A percentile compares a stretch with the other conserved stretches of the same genome.
Evolutionary conservation across 2,888 invertebrate species (phyloP).

Genomic region (Agrochola lota): DNA sequence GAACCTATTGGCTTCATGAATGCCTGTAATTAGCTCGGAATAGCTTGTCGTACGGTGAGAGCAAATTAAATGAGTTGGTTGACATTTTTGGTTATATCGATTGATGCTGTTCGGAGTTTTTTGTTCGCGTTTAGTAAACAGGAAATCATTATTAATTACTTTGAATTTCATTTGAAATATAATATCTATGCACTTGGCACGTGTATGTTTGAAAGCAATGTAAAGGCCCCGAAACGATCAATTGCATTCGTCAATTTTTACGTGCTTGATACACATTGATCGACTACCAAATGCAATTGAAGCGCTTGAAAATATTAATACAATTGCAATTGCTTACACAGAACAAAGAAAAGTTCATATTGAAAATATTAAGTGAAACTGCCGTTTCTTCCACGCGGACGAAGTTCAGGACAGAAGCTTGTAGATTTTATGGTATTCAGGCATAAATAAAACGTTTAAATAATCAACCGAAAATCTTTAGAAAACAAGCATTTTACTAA

Average conservation of each 20-base stretch:
- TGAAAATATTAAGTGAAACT: not conserved
- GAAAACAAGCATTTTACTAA: not conserved
- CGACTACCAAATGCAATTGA: too few relatives aligned
- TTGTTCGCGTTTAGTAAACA: too few relatives aligned
- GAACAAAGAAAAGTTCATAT: not conserved
- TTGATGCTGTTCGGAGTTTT: not conserved
- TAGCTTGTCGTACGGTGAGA: not conserved
- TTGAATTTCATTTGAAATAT: too few relatives aligned
- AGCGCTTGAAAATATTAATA: too few relatives aligned
- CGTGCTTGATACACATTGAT: too few relatives aligned
- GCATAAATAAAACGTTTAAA: not conserved
- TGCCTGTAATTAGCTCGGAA: slow-evolving; percentile 52
- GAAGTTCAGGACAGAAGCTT: not conserved
- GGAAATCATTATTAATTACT: not conserved
- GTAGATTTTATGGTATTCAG: too few relatives aligned
- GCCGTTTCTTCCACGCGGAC: not conserved
- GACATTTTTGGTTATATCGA: not conserved
- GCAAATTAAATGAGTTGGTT: slow-evolving; percentile 4
- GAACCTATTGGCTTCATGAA: slow-evolving; percentile 23
- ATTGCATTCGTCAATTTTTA: too few relatives aligned
- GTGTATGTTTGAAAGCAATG: not conserved
- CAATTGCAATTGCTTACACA: not conserved
- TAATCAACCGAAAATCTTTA: not conserved
- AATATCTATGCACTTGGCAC: not conserved
- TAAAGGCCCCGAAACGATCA: not conserved